phyloP scores from a whole-genome alignment of 2,113 vertebrate genomes.

The Ictalurus punctatus region DNA sequence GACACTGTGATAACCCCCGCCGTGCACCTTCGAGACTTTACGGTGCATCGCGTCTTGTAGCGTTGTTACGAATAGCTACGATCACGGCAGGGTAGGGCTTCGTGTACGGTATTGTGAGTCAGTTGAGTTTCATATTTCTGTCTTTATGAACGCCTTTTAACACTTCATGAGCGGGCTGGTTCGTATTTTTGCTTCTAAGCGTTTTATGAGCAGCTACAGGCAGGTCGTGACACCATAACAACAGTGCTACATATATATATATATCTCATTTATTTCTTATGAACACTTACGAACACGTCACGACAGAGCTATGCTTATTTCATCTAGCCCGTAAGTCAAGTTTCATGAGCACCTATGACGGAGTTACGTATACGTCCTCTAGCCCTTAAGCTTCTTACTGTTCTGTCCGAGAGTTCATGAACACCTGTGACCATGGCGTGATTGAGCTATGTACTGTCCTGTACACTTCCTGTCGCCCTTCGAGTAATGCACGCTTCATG shows the following conservation, averaged over 20 bases:
- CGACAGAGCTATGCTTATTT: not conserved
- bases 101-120: not conserved
- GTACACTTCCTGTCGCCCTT: not conserved
- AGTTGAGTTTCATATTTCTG: not conserved
- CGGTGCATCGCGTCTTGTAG: not conserved
- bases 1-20: not conserved
- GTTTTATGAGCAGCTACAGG: not conserved
- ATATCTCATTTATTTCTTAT: not conserved
- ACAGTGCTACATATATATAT: too few species aligned
- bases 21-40: too few species aligned
- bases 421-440: not conserved
- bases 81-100: not conserved
- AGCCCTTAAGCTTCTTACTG: not conserved
- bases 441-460: not conserved
- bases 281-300: not conserved
- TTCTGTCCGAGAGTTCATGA: not conserved
- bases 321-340: not conserved
- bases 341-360: not conserved
- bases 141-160: not conserved
- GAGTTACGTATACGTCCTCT: not conserved
- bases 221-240: not conserved
- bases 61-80: not conserved
- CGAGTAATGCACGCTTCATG: too few species aligned
- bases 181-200: not conserved
- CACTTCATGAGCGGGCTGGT: not conserved